Percentiles rank a stretch among this genome's conserved stretches.
These are phyloP conservation scores for Pachypsylla venusta DNA, from an alignment of 1,140 invertebrate genomes.

Conservation along the genomic window DNA sequence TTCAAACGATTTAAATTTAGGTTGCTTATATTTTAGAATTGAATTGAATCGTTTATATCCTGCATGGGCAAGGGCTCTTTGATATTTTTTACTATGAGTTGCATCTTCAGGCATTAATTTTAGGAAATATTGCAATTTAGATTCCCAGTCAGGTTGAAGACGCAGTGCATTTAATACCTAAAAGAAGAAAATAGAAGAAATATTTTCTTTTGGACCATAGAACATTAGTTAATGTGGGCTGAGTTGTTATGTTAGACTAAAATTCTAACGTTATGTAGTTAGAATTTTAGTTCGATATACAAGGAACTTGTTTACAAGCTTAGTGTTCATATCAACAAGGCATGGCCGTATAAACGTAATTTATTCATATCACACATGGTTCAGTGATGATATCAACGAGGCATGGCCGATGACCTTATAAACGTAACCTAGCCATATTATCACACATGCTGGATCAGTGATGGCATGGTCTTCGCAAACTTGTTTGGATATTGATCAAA, in stretches of 20 bases:
- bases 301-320: neutral
- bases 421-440: too few relatives aligned
- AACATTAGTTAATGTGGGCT: neutral
- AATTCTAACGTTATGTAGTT: neutral
- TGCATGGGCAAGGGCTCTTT: conserved; percentile 23
- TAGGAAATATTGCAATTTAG: conserved; percentile 29
- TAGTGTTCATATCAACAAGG: too few relatives aligned
- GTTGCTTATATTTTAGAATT: conserved; percentile 34
- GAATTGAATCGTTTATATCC: conserved; percentile 42
- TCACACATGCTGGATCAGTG: too few relatives aligned
- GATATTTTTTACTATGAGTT: conserved; percentile 21
- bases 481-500: too few relatives aligned
- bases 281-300: neutral
- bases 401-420: neutral
- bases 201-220: neutral
- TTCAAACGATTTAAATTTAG: conserved; percentile 29
- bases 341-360: too few relatives aligned
- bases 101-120: conserved; percentile 16
- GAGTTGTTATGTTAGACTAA: neutral
- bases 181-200: conserved; percentile 12
- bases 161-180: conserved; percentile 32
- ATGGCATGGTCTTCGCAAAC: too few relatives aligned
- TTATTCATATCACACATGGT: too few relatives aligned
- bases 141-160: conserved; percentile 28
- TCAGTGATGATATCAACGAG: too few relatives aligned